These are phyloP conservation scores for Tuberolachnus salignus DNA, from an alignment of 2,888 invertebrate species.

Conservation along the genomic window DNA sequence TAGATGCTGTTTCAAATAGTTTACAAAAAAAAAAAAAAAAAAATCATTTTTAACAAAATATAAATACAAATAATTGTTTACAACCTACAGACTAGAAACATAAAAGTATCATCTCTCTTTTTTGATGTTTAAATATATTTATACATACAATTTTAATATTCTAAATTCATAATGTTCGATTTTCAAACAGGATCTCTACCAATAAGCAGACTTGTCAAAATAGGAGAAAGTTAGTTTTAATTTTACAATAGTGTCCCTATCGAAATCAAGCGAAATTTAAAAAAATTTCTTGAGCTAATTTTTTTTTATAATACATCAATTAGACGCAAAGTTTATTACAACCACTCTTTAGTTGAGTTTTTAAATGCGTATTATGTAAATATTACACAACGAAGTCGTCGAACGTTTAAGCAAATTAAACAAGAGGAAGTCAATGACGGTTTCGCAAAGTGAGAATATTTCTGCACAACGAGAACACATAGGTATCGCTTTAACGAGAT, in stretches of 20 bases:
- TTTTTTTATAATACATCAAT: neutral
- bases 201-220: slow-evolving; percentile 24
- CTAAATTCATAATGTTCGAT: neutral
- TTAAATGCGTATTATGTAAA: neutral
- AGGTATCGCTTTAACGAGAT: neutral
- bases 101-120: slow-evolving; percentile 3
- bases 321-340: neutral
- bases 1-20: slow-evolving; percentile 3
- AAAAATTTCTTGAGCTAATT: slow-evolving; percentile 8
- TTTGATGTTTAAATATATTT: slow-evolving; percentile 24
- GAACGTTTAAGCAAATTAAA: neutral
- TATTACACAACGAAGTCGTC: neutral
- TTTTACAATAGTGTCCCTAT: no score
- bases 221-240: slow-evolving; percentile 4
- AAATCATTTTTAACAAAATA: slow-evolving; percentile 35
- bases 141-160: neutral
- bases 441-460: no score
- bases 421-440: neutral
- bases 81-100: slow-evolving; percentile 53
- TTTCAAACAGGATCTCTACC: slow-evolving; percentile 30
- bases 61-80: slow-evolving; percentile 37
- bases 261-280: neutral
- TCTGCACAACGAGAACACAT: neutral
- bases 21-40: slow-evolving; percentile 21
- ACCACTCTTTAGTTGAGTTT: neutral